Evolutionary conservation across 2,113 vertebrate genomes (phyloP).

Genomic region (Cranoglanis bouderius): DNA sequence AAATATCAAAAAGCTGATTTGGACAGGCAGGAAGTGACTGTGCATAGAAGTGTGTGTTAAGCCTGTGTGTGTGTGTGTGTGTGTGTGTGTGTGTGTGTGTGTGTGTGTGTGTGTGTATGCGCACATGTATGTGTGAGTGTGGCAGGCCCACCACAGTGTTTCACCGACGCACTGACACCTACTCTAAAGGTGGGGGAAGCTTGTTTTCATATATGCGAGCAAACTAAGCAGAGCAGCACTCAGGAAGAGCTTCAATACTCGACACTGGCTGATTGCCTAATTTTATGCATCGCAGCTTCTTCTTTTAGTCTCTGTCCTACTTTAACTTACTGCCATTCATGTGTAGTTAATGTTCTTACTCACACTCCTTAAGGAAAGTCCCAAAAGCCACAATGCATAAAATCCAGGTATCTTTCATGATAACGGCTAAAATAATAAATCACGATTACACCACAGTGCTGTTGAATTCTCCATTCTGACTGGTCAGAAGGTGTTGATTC

Average conservation of each 20-base stretch:
- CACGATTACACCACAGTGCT: background rate
- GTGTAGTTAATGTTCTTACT: background rate
- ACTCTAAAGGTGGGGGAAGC: conserved; percentile 52
- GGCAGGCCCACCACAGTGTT: conserved; percentile 54
- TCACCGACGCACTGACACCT: conserved; percentile 60
- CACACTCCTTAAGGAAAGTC: background rate
- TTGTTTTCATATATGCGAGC: conserved; percentile 53
- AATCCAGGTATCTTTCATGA: background rate
- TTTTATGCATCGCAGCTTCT: background rate
- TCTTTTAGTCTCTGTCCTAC: background rate
- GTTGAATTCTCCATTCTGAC: background rate
- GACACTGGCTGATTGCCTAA: background rate
- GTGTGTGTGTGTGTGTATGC: conserved; percentile 4
- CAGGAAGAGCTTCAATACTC: background rate
- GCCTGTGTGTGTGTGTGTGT: background rate
- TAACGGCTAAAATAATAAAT: too few species aligned
- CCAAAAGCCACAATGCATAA: background rate
- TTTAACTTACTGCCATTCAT: background rate
- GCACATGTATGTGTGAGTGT: conserved; percentile 40
- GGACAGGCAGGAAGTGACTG: background rate
- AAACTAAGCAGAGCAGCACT: background rate
- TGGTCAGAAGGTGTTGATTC: background rate
- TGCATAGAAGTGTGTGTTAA: background rate
- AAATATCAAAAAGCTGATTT: background rate
- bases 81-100: conserved; percentile 28